These are phyloP conservation scores for Sinotaia quadrata DNA, from an alignment of 2,888 invertebrate species.

Conservation along the genomic window DNA sequence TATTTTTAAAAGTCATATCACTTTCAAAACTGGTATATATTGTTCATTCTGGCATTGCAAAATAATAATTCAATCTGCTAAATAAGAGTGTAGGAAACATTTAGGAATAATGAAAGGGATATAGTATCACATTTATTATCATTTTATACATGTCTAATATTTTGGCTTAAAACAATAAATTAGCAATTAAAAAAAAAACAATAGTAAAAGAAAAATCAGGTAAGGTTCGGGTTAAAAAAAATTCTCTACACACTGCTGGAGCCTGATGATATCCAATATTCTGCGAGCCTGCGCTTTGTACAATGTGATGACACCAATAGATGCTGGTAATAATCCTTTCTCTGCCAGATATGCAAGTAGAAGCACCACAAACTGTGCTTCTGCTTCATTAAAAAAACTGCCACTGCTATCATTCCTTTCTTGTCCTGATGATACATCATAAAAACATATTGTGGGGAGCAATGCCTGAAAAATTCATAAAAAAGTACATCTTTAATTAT, in stretches of 20 bases:
- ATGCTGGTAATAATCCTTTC: slow-evolving; percentile 47
- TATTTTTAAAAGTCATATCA: no score
- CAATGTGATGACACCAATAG: slow-evolving; percentile 63
- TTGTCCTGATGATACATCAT: slow-evolving; percentile 52
- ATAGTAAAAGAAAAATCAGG: no score
- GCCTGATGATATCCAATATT: slow-evolving; percentile 15
- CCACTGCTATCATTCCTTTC: slow-evolving; percentile 50
- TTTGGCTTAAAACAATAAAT: no score
- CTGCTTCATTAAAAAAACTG: slow-evolving; percentile 59
- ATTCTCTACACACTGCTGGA: background rate
- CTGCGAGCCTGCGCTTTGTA: slow-evolving; percentile 56
- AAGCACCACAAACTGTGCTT: slow-evolving; percentile 57
- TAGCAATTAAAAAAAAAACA: no score
- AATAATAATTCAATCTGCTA: no score
- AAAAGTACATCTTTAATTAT: background rate
- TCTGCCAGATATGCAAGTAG: slow-evolving; percentile 48
- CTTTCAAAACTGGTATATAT: no score
- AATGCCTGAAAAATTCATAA: slow-evolving; percentile 38
- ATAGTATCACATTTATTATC: no score
- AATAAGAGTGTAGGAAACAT: no score
- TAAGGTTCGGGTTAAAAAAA: no score
- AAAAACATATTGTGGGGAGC: slow-evolving; percentile 60
- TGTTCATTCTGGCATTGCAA: no score
- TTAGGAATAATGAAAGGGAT: no score
- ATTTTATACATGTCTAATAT: no score